Conservation (phyloP, 64 coral and sea anemone genomes). For the Dendronephthya gigantea region DNA sequence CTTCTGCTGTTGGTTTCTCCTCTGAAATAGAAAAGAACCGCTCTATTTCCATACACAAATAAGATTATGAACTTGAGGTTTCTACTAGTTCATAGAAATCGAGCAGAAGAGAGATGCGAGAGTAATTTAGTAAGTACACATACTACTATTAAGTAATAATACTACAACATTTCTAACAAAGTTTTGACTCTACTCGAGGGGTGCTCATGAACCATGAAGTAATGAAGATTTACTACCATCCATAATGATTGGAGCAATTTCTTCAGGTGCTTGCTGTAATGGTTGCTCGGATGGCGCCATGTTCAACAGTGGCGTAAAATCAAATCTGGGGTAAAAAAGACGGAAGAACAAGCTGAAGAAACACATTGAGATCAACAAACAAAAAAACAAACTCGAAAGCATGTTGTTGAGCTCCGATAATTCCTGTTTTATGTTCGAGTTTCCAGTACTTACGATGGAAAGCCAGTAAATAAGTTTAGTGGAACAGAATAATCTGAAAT, state of each 20-base stretch:
- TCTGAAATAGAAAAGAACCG: neutral
- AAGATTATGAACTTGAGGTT: no score
- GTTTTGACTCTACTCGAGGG: no score
- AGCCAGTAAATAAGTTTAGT: neutral
- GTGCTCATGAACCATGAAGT: neutral
- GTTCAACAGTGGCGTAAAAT: neutral
- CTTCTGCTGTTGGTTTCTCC: neutral
- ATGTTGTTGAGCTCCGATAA: no score
- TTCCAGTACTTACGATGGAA: neutral
- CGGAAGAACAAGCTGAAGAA: neutral
- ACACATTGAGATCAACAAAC: no score
- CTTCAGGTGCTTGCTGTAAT: neutral
- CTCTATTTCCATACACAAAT: no score
- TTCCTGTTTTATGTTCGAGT: no score
- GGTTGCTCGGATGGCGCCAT: neutral
- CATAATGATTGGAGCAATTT: neutral
- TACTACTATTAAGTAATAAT: no score
- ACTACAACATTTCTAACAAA: no score
- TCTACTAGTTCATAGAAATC: no score
- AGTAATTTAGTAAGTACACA: no score
- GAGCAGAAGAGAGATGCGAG: no score
- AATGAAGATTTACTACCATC: neutral
- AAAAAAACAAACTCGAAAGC: neutral
- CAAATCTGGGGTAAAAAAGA: neutral
- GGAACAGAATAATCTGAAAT: constrained; percentile 9